A percentile compares a stretch with the other conserved stretches of the same genome.
Conservation (phyloP, 2,888 invertebrate species). For the Carabus problematicus region DNA sequence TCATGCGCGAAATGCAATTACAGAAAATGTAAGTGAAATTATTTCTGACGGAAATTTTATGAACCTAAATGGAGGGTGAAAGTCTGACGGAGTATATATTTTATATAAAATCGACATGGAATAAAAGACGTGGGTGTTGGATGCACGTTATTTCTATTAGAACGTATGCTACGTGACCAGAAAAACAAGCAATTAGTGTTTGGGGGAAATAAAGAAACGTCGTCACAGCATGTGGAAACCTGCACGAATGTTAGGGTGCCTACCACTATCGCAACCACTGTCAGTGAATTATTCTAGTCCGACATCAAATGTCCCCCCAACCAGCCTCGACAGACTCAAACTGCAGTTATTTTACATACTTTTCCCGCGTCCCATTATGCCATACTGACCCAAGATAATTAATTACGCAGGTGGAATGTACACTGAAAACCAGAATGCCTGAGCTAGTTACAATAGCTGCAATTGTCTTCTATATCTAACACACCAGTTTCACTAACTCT, state of each 20-base stretch:
- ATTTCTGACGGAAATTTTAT: constrained; percentile 41
- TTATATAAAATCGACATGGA: constrained; percentile 31
- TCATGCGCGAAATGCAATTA: constrained; percentile 41
- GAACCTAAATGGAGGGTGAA: constrained; percentile 36
- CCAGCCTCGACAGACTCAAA: background rate
- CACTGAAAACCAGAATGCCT: background rate
- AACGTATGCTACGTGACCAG: constrained; percentile 56
- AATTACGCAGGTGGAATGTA: background rate
- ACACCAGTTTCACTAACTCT: no score
- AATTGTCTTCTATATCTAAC: no score
- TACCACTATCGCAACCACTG: background rate
- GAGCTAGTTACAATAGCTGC: no score
- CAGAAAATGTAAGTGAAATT: constrained; percentile 39
- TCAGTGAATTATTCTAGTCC: constrained; percentile 10
- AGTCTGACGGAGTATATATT: constrained; percentile 30
- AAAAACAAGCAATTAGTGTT: constrained; percentile 57
- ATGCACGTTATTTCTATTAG: constrained; percentile 54
- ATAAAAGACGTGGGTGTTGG: constrained; percentile 46
- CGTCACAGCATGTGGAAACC: constrained; percentile 3
- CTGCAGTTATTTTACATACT: no score
- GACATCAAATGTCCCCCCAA: background rate
- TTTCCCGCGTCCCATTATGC: no score
- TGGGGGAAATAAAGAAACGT: constrained; percentile 45
- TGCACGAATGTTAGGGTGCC: constrained; percentile 8
- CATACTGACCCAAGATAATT: background rate